phyloP scores from a whole-genome alignment of 2,113 vertebrate genomes.

The Toxotes chatareus region DNA sequence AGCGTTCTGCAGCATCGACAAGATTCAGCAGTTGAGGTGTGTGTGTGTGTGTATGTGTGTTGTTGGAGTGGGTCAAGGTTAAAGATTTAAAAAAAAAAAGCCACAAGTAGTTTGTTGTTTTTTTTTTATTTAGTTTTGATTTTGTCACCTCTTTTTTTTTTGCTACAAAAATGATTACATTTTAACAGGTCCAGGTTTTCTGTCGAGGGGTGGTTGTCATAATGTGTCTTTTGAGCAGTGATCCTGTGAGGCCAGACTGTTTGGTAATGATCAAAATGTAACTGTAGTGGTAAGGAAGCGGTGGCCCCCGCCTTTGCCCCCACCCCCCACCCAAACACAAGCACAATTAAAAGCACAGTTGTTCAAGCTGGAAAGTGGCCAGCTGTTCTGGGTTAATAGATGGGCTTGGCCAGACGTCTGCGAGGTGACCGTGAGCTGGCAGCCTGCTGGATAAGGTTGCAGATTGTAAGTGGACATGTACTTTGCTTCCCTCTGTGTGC shows the following conservation, averaged over 20 bases:
- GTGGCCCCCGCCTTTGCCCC: no score
- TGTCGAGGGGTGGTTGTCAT: constrained; percentile 13
- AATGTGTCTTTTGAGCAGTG: constrained; percentile 39
- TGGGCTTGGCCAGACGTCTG: constrained; percentile 82
- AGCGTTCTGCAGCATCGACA: constrained; percentile 66
- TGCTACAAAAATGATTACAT: constrained; percentile 10
- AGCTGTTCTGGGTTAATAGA: constrained; percentile 79
- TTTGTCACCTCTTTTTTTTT: constrained; percentile 14
- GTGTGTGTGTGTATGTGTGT: constrained; percentile 16
- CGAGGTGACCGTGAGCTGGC: constrained; percentile 82
- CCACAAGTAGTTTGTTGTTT: background rate
- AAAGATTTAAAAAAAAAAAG: constrained; percentile 35
- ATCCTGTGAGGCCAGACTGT: constrained; percentile 33
- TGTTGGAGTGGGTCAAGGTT: constrained; percentile 22
- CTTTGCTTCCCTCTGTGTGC: constrained; percentile 70
- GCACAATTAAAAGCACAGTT: constrained; percentile 69
- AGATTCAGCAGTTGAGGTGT: constrained; percentile 54
- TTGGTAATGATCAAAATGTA: constrained; percentile 66
- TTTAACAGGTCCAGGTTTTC: constrained; percentile 40
- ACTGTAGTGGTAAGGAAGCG: constrained; percentile 43
- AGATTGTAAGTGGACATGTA: constrained; percentile 79
- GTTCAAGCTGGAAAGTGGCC: constrained; percentile 73
- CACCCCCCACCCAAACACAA: constrained; percentile 30
- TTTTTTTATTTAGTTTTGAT: constrained; percentile 23
- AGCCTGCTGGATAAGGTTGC: constrained; percentile 75